Evolutionary conservation across 2,888 invertebrate genomes (phyloP).

Genomic region (Athalia circularis): DNA sequence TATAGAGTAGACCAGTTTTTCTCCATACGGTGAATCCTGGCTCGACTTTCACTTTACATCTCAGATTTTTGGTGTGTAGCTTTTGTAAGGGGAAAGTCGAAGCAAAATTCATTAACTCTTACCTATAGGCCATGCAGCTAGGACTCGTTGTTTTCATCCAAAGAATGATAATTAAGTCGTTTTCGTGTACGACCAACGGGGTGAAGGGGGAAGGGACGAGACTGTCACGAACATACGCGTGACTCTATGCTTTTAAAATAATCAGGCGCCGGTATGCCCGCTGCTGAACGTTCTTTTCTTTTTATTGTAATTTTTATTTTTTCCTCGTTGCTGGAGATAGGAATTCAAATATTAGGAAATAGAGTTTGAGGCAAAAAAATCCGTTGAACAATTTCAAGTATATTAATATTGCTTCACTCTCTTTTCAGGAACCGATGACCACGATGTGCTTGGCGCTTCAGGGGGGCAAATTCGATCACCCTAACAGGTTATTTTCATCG

Average conservation of each 20-base stretch:
- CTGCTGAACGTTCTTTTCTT: background rate
- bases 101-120: too few species aligned
- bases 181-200: background rate
- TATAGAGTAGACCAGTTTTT: background rate
- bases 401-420: slow-evolving; percentile 46
- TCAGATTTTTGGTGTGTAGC: too few species aligned
- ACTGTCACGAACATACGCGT: background rate
- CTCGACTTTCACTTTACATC: too few species aligned
- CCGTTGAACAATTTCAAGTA: background rate
- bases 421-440: slow-evolving; percentile 95
- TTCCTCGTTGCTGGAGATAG: background rate
- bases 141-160: too few species aligned
- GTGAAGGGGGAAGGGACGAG: background rate
- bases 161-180: slow-evolving; percentile 23
- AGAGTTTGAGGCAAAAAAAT: background rate
- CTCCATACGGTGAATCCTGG: background rate
- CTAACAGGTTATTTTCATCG: slow-evolving; percentile 96
- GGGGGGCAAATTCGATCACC: slow-evolving; percentile 99
- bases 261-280: slow-evolving; percentile 5
- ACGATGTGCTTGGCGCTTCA: slow-evolving; percentile 98
- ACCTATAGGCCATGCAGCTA: too few species aligned
- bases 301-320: background rate
- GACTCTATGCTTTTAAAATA: slow-evolving; percentile 28
- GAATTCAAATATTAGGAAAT: background rate
- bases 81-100: too few species aligned